A percentile compares a stretch with the other conserved stretches of the same genome.
Conservation (phyloP, 2,888 invertebrate genomes). For the Nemotelus nigrinus region DNA sequence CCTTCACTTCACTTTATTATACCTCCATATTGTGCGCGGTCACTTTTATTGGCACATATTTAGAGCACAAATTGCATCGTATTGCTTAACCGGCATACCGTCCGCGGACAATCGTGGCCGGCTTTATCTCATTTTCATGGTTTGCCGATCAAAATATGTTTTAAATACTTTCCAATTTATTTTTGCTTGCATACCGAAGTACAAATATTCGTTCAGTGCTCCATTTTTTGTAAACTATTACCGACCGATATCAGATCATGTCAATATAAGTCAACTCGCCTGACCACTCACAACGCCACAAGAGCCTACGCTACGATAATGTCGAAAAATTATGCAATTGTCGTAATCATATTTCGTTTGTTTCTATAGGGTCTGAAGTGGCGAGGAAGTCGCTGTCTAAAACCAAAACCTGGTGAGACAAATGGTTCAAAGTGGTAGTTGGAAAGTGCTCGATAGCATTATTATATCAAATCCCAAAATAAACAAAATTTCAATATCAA, state of each 20-base stretch:
- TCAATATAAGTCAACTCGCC: not conserved
- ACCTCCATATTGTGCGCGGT: no score
- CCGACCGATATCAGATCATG: not conserved
- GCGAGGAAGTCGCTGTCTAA: no score
- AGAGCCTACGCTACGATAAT: not conserved
- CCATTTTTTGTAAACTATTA: not conserved
- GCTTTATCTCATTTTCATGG: not conserved
- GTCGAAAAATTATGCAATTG: constrained; percentile 10
- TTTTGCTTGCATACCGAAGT: constrained; percentile 1
- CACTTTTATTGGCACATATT: not conserved
- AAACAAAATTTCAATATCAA: no score
- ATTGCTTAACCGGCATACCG: constrained; percentile 12
- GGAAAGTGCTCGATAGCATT: no score
- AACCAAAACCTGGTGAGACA: no score
- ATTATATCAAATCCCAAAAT: no score
- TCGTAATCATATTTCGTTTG: constrained; percentile 12
- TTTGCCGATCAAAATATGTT: not conserved
- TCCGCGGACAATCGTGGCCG: constrained; percentile 3
- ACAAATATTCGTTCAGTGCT: not conserved
- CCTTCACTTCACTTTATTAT: not conserved
- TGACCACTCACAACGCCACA: not conserved
- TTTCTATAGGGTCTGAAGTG: not conserved
- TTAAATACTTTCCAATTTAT: constrained; percentile 26
- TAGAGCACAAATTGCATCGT: constrained; percentile 4
- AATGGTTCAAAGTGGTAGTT: no score